Conservation (phyloP, 2,113 vertebrate species). For the Acanthisitta chloris region DNA sequence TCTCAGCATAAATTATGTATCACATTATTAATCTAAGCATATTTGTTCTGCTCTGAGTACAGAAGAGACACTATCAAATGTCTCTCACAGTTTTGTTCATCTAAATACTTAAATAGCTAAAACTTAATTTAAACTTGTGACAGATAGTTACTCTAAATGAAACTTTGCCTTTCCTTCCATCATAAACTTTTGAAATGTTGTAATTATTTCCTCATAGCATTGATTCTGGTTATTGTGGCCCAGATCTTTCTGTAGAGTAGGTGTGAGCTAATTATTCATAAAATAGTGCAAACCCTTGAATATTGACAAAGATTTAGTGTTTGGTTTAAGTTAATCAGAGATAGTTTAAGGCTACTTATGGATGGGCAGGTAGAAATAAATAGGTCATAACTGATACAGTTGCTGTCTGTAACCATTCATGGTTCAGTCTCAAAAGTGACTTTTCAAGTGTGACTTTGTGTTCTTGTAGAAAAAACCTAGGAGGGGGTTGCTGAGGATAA, state of each 20-base stretch:
- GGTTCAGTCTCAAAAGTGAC: neutral
- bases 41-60: neutral
- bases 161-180: neutral
- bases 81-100: neutral
- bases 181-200: accelerated
- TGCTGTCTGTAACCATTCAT: accelerated
- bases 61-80: accelerated
- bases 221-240: neutral
- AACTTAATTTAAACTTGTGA: neutral
- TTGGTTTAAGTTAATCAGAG: neutral
- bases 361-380: neutral
- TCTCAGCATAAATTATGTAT: neutral
- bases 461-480: neutral
- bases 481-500: neutral
- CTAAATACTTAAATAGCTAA: neutral
- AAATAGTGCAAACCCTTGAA: neutral
- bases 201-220: neutral
- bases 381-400: neutral
- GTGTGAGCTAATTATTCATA: neutral
- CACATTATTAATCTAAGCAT: neutral
- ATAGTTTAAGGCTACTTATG: neutral
- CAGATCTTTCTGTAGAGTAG: neutral
- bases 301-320: neutral
- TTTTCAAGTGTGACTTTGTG: neutral
- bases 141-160: neutral